These are phyloP conservation scores for Camponotus floridanus DNA, from an alignment of 1,140 invertebrate genomes.

Conservation along the genomic window DNA sequence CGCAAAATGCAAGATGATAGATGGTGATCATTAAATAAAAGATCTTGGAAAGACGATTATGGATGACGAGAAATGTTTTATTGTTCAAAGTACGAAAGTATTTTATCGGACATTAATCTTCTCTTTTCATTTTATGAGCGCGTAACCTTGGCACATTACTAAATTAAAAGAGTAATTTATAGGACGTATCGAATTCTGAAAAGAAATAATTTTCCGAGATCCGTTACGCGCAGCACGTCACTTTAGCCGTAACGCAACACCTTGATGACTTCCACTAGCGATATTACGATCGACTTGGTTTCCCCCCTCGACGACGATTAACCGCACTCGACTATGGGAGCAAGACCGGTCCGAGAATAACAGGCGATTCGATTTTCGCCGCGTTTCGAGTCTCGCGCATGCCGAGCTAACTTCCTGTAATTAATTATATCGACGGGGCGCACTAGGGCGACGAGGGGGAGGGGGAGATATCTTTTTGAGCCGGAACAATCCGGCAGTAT, in stretches of 20 bases:
- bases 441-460: not conserved
- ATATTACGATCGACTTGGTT: constrained; percentile 23
- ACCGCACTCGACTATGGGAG: constrained; percentile 29
- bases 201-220: constrained; percentile 39
- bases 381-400: constrained; percentile 36
- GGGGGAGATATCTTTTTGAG: no score
- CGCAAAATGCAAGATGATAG: not conserved
- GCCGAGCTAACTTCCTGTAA: constrained; percentile 74
- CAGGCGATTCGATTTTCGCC: constrained; percentile 63
- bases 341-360: constrained; percentile 50
- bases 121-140: not conserved
- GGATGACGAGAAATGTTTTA: not conserved
- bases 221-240: constrained; percentile 30
- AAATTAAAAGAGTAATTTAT: not conserved
- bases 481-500: constrained; percentile 79
- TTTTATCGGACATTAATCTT: not conserved
- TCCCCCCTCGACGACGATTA: constrained; percentile 35
- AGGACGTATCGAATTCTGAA: not conserved
- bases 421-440: constrained; percentile 77
- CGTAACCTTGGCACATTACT: not conserved
- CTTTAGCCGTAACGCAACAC: constrained; percentile 32
- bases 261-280: constrained; percentile 46
- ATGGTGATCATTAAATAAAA: not conserved
- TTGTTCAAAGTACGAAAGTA: no score
- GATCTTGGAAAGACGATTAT: not conserved